Evolutionary conservation across 2,797 vertebrate genomes (phyloP), one percentile per base, ranked within the genome.

Genomic region (Sebastes oblongus): DNA sequence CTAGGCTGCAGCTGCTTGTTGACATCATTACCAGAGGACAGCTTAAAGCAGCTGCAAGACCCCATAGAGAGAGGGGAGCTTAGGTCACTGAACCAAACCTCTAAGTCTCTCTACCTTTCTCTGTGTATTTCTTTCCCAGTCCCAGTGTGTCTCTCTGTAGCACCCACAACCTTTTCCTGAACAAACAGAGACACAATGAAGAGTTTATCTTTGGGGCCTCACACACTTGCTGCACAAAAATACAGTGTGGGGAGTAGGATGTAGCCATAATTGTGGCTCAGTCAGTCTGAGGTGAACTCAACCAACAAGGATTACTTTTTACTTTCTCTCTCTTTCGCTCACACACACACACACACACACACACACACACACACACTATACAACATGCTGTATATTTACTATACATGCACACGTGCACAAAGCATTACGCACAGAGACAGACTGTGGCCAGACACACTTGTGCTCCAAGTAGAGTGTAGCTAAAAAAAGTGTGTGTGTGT

Each of bases 1-100:
- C 61, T 20, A 20, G 50, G 61, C 84, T 78, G 86, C 93, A 94
- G 92, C 92, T 94, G 93, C 88, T 88, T 88, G 80, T 72, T 93
- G 91, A 94, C 88, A 92, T 94, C 91, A 93, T 88, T 76, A 83
- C 70, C 76, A 73, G 6, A 39, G 83, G 88, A 93, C 88, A 85
- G 85, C 80, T 81, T 77, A 90, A 80, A 90, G 87, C 94, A 94
- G 92, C 93, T 93, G 92, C 82, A 59, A 42, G 64, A 66, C 69
- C 67, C 68, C 78, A 60, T 72, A 72, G 75, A 77, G 66, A 77
- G 42, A 54, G 52, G 70, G 69, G 72, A 86, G 75, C 66, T 87
- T 62, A 85, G 90, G 89, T 91, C 92, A 91, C 32, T 60, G n/a
- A 71, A 73, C 74, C 67, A 50, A 56, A 75, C 55, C 58, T 78